Base-by-base conservation (phyloP, 2,888 invertebrate species). In the Noctua comes region DNA sequence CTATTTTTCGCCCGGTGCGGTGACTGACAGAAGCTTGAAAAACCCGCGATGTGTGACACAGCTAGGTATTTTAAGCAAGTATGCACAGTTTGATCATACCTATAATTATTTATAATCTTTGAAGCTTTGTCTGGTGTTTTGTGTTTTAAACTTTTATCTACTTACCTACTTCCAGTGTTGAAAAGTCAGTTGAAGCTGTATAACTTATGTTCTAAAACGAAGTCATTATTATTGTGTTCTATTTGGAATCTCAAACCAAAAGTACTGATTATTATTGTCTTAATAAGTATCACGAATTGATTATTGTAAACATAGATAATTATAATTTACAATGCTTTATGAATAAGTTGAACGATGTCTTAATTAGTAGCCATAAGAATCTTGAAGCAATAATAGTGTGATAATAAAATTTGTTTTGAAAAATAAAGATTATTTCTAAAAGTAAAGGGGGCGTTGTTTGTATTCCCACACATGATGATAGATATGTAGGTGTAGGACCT, bases 321-420 rank as follows among this genome's bases (percentile, higher is more conserved):
- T 66, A n/a, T 43, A 66, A 66, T 73, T 31, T 74, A 57, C 40
- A 54, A 68, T 51, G 48, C 8, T 40, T 31, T 24, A 68, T 72
- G 54, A 54, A 43, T 24, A 54, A 65, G 62, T 48, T 48, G 2
- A 21, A 16, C 0, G 11, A 72, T 51, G 54, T 16, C 21, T 48
- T 62, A 68, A 5, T 31, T 43, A 40, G n/a, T 73, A 74, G 64
- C 24, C 46, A 1, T 84, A 68, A 51, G 66, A 73, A 72, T 73
- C 51, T 77, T 46, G 16, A 77, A 74, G 69, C 68, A 79, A 79
- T 75, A 71, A 71, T 69, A 69, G 79, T 84, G 82, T 76, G 80
- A 86, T 84, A 78, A 48, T 66, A 31, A 68, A 10, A 43, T 81
- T 76, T 43, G 65, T 59, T 82, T 70, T 18, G 8, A 18, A 27